Evolutionary conservation across 2,113 vertebrate genomes (phyloP).

Genomic region (Zapornia atra): DNA sequence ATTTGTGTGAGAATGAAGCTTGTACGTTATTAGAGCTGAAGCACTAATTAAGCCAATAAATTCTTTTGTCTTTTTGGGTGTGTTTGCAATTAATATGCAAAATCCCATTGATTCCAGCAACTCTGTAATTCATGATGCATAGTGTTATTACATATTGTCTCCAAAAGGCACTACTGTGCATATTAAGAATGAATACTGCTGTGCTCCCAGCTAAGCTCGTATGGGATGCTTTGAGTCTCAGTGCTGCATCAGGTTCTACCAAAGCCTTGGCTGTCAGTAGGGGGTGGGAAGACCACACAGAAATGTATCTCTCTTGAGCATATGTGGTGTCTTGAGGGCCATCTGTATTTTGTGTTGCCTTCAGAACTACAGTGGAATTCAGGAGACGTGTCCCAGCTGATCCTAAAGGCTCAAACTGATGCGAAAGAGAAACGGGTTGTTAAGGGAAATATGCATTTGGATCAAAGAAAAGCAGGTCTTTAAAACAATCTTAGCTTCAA

Average conservation of each 20-base stretch:
- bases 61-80: conserved; percentile 42
- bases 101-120: conserved; percentile 44
- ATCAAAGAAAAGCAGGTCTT: background rate
- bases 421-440: background rate
- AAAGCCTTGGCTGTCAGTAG: background rate
- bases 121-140: conserved; percentile 2
- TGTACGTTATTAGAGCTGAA: conserved; percentile 37
- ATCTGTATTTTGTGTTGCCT: background rate
- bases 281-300: background rate
- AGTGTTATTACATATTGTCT: conserved; percentile 53
- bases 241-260: background rate
- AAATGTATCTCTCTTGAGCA: background rate
- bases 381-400: background rate
- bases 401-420: background rate
- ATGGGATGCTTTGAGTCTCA: background rate
- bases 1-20: conserved; percentile 17
- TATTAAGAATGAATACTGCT: background rate
- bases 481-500: background rate
- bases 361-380: background rate
- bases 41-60: conserved; percentile 60
- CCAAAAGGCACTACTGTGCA: conserved; percentile 17
- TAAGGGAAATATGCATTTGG: background rate
- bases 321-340: rapidly evolving
- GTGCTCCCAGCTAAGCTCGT: conserved; percentile 42
- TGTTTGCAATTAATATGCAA: conserved; percentile 73